A percentile compares a stretch with the other conserved stretches of the same genome.
Conservation (phyloP, 2,797 vertebrate species). For the Anniella stebbinsi region DNA sequence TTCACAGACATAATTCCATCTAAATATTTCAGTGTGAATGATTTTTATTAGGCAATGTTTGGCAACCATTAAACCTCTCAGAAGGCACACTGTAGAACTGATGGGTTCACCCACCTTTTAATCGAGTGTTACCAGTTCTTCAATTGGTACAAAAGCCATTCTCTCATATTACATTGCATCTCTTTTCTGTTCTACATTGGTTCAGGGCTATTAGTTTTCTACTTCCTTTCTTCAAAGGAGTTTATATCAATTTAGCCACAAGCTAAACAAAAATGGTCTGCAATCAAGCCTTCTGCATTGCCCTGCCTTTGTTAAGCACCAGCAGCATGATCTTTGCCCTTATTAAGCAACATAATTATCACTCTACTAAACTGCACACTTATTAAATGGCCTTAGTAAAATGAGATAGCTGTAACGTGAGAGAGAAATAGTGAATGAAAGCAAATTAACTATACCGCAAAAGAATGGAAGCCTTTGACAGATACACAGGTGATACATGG, state of each 20-base stretch:
- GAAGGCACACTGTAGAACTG: slow-evolving; percentile 15
- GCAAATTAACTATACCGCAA: neutral
- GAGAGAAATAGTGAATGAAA: neutral
- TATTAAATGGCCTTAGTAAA: slow-evolving; percentile 45
- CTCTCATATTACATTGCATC: slow-evolving; percentile 23
- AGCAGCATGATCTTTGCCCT: slow-evolving; percentile 45
- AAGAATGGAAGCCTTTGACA: neutral
- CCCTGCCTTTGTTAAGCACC: slow-evolving; percentile 36
- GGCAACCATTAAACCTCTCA: neutral
- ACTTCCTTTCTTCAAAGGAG: slow-evolving; percentile 39
- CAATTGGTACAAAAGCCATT: slow-evolving; percentile 20
- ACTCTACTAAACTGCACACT: slow-evolving; percentile 59
- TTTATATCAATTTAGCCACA: slow-evolving; percentile 43
- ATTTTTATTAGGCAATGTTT: slow-evolving; percentile 27
- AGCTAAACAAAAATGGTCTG: slow-evolving; percentile 31
- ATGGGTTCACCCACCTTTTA: neutral
- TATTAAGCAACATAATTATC: slow-evolving; percentile 75
- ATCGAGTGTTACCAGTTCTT: slow-evolving; percentile 12
- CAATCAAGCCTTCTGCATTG: slow-evolving; percentile 38
- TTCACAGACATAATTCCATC: neutral
- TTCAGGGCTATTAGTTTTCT: slow-evolving; percentile 42
- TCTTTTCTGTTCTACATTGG: slow-evolving; percentile 19
- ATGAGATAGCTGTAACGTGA: slow-evolving; percentile 22
- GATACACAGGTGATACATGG: fast-evolving
- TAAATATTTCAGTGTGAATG: neutral